Evolutionary conservation across 2,797 vertebrate genomes (phyloP).

Genomic region (Echiichthys vipera): DNA sequence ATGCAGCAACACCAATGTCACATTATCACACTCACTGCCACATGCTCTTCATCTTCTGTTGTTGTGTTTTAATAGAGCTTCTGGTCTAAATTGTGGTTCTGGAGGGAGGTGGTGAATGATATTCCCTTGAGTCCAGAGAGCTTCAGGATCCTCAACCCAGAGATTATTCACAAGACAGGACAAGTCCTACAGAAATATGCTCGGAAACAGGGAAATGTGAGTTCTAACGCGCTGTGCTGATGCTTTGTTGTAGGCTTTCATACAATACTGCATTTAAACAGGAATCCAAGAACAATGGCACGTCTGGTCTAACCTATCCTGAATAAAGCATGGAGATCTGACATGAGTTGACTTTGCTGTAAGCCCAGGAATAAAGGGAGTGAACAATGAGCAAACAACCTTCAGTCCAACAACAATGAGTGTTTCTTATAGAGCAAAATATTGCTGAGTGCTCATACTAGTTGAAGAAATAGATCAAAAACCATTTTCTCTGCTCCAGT

Average conservation of each 20-base stretch:
- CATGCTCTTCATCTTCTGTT: constrained; percentile 3
- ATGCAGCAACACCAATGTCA: constrained; percentile 1
- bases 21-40: constrained; percentile 18
- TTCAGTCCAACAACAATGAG: background rate
- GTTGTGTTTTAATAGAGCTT: constrained; percentile 74
- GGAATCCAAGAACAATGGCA: background rate
- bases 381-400: background rate
- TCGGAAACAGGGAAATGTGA: constrained; percentile 71
- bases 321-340: constrained; percentile 5
- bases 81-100: constrained; percentile 90
- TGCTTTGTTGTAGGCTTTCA: background rate
- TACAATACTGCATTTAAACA: background rate
- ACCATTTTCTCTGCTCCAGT: background rate
- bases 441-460: background rate
- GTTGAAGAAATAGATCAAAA: background rate
- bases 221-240: constrained; percentile 31
- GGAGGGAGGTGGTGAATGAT: constrained; percentile 84
- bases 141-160: constrained; percentile 85
- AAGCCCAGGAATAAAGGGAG: background rate
- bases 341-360: background rate
- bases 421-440: background rate
- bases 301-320: background rate
- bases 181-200: constrained; percentile 75
- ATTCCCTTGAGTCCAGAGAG: constrained; percentile 82
- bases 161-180: constrained; percentile 81